phyloP scores from a whole-genome alignment of 2,113 vertebrate species.

The Ceratotherium simum region DNA sequence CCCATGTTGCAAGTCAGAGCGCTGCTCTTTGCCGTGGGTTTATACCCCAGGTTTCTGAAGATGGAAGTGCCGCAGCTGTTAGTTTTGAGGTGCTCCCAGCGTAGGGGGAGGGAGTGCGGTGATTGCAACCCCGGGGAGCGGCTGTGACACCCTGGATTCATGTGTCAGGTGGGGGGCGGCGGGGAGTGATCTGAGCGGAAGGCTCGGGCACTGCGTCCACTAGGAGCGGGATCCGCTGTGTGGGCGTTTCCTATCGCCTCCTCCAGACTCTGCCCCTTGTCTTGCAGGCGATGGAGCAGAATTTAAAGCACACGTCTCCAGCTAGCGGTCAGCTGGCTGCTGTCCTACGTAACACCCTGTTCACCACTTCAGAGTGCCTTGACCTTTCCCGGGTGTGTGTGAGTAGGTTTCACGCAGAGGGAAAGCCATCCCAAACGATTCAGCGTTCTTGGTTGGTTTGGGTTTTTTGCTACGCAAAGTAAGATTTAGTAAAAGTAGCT shows the following conservation, averaged over 20 bases:
- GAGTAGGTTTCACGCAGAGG: neutral
- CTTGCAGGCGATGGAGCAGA: neutral
- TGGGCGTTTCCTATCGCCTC: neutral
- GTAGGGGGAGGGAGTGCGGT: accelerated
- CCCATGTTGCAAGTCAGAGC: neutral
- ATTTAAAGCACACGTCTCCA: neutral
- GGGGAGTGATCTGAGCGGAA: too few species aligned
- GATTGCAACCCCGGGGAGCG: accelerated
- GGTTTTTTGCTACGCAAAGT: neutral
- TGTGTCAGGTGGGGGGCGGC: neutral
- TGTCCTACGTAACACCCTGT: neutral
- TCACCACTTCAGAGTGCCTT: neutral
- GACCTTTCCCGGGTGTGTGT: too few species aligned
- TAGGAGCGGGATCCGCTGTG: neutral
- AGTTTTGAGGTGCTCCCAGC: accelerated
- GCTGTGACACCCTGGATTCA: too few species aligned
- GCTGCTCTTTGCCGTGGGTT: neutral
- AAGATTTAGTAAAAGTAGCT: neutral
- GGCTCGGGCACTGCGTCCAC: accelerated
- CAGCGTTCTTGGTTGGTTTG: neutral
- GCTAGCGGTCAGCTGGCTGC: too few species aligned
- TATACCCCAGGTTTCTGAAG: neutral
- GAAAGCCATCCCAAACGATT: neutral
- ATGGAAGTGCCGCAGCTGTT: neutral
- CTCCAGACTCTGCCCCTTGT: neutral